Evolutionary conservation across 2,888 invertebrate genomes (phyloP), one percentile per base, ranked within the genome.

Genomic region (Tethea ocularis): DNA sequence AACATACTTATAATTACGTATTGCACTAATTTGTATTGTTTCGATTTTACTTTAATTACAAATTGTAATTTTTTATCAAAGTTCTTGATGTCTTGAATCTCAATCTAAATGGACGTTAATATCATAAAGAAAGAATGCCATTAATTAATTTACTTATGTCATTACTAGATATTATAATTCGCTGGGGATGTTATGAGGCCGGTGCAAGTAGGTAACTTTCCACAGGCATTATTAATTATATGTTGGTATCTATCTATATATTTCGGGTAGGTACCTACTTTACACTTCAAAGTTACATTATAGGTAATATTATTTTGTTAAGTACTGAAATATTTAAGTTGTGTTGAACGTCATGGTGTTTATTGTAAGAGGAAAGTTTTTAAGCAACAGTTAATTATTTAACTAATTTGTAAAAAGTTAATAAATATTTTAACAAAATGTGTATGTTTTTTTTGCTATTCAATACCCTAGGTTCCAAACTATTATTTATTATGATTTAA

Each of bases 391-490:
- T 82, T 84, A 79, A 83, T 82, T 78, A 77, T 77, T 78, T 78
- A 83, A 84, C 80, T 84, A 83, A 84, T 86, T 84, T 89, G 89
- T 89, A 89, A 86, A 89, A 87, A 86, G 83, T 80, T 80, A 87
- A 88, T 89, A 88, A 89, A 83, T 86, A 89, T 87, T 88, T 89
- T 89, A 90, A 89, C 88, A 86, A 78, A 72, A 57, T 64, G 54
- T 33, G 15, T 36, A 26, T 26, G 29, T 61, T 61, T 64, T 61
- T 62, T 67, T 61, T 56, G 3, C 13, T 13, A 1, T 36, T 36
- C 36, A 3, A 36, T 36, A 15, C 36, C 7, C 7, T 29, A 29
- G 8, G 29, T 29, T 26, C 6, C 26, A 26, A 26, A 26, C 6
- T 1, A 1, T 5, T 29, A 29, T 8, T 8, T 26, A 26, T 26